phyloP scores from a whole-genome alignment of 2,888 invertebrate species.

The Keiferia lycopersicella region DNA sequence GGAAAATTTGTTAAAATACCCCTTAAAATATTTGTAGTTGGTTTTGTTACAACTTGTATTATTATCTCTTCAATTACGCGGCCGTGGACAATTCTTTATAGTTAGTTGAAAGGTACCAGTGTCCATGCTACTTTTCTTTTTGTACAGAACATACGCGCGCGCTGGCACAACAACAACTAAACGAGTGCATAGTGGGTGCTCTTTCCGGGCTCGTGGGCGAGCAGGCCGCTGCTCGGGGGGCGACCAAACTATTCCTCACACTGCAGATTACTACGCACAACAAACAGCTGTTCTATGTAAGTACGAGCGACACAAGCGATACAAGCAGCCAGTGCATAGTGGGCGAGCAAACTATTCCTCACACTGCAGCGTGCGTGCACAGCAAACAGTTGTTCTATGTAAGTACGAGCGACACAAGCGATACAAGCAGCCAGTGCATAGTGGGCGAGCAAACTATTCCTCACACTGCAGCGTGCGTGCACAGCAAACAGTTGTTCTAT shows the following conservation, averaged over 20 bases:
- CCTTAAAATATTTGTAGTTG: too few relatives aligned
- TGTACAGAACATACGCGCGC: conserved; percentile 83
- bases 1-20: too few relatives aligned
- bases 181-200: conserved; percentile 88
- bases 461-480: conserved; percentile 90
- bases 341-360: conserved; percentile 86
- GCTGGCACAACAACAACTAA: conserved; percentile 85
- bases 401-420: too few relatives aligned
- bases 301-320: conserved; percentile 52
- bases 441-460: too few relatives aligned
- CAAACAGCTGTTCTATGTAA: conserved; percentile 95
- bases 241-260: conserved; percentile 92
- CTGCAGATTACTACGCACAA: conserved; percentile 92
- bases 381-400: conserved; percentile 96
- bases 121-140: background rate
- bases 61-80: too few relatives aligned
- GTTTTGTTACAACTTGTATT: too few relatives aligned
- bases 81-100: too few relatives aligned
- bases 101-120: too few relatives aligned
- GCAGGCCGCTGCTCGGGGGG: conserved; percentile 91
- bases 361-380: conserved; percentile 90
- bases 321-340: conserved; percentile 83
- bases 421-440: too few relatives aligned
- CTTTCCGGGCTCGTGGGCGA: conserved; percentile 92
- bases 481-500: conserved; percentile 95